Evolutionary conservation across 2,888 invertebrate genomes (phyloP).

Genomic region (Hydrotaea cyrtoneurina): DNA sequence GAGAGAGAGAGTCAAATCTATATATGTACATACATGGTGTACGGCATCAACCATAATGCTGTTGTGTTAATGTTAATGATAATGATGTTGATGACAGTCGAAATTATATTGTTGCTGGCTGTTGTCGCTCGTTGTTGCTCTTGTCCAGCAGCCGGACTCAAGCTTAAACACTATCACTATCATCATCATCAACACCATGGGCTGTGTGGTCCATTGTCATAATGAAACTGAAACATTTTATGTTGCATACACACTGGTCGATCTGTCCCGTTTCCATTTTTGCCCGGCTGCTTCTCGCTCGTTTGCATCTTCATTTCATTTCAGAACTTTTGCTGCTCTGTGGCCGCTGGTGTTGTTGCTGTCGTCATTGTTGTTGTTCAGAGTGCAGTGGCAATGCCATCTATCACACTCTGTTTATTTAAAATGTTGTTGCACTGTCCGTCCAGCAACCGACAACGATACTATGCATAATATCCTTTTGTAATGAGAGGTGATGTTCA

Average conservation of each 20-base stretch:
- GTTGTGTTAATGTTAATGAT: slow-evolving; percentile 57
- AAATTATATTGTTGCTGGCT: slow-evolving; percentile 53
- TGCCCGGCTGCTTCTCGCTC: not conserved
- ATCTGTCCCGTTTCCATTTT: not conserved
- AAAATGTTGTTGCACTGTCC: slow-evolving; percentile 6
- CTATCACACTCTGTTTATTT: slow-evolving; percentile 4
- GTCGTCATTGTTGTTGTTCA: not conserved
- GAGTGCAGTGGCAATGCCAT: not conserved
- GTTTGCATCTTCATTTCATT: not conserved
- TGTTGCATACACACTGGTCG: slow-evolving; percentile 20
- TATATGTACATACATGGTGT: not conserved
- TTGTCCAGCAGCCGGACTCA: slow-evolving; percentile 1
- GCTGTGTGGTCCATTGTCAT: slow-evolving; percentile 37
- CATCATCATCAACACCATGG: not conserved
- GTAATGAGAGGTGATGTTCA: slow-evolving; percentile 30
- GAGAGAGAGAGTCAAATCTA: too few species aligned
- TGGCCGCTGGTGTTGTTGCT: not conserved
- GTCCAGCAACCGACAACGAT: not conserved
- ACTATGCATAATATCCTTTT: slow-evolving; percentile 33
- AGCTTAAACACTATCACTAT: not conserved
- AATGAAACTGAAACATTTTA: slow-evolving; percentile 50
- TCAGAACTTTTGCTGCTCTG: not conserved
- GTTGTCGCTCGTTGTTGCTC: not conserved
- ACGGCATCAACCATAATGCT: slow-evolving; percentile 21
- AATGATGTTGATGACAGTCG: slow-evolving; percentile 55